phyloP scores from a whole-genome alignment of 1,140 invertebrate species.

The Sesamia nonagrioides region DNA sequence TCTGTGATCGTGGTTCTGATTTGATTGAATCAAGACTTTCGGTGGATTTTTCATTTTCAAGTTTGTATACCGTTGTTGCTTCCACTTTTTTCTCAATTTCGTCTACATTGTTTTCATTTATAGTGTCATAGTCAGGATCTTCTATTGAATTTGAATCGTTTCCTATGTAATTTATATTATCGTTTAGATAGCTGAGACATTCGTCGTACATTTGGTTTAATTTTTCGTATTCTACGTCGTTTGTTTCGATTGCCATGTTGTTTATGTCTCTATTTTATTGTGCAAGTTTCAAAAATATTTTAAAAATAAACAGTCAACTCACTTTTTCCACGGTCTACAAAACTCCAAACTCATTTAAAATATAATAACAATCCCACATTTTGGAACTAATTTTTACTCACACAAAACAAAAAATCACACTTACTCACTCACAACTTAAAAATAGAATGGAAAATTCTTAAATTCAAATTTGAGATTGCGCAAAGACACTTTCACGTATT shows the following conservation, averaged over 20 bases:
- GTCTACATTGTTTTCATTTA: conserved; percentile 50
- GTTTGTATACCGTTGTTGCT: conserved; percentile 56
- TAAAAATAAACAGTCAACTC: not conserved
- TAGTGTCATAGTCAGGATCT: conserved; percentile 68
- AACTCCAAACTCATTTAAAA: not conserved
- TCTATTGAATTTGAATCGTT: conserved; percentile 41
- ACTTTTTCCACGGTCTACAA: not conserved
- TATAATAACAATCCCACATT: not conserved
- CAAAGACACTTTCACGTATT: conserved; percentile 3
- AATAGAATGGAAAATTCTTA: not conserved
- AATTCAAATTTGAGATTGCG: not conserved
- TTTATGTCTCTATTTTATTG: not conserved
- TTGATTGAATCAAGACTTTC: conserved; percentile 63
- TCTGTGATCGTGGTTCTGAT: conserved; percentile 69
- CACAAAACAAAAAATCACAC: not conserved
- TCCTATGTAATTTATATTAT: conserved; percentile 46
- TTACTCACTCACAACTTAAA: not conserved
- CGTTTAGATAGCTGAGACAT: conserved; percentile 76
- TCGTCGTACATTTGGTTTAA: conserved; percentile 79
- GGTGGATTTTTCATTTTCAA: conserved; percentile 67
- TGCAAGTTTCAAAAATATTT: not conserved
- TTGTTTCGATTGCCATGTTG: conserved; percentile 42
- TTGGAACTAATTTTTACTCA: not conserved
- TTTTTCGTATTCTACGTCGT: conserved; percentile 68
- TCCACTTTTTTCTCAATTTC: not conserved